These are phyloP conservation scores for Lapara coniferarum DNA, from an alignment of 2,888 invertebrate species.

Conservation along the genomic window DNA sequence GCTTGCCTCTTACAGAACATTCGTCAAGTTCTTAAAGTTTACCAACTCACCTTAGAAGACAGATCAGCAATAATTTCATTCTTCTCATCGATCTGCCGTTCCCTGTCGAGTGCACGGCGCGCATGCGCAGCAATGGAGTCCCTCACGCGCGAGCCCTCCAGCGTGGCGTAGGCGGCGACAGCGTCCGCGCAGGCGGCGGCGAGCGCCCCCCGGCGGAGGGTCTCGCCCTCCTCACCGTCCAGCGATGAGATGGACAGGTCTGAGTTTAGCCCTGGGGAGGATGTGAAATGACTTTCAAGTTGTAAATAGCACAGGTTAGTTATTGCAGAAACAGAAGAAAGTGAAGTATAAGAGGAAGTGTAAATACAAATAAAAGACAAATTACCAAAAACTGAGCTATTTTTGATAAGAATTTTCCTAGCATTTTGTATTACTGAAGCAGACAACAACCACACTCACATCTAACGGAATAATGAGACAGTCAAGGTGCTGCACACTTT, in stretches of 20 bases:
- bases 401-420: too few relatives aligned
- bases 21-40: too few relatives aligned
- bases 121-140: constrained; percentile 91
- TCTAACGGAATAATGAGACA: too few relatives aligned
- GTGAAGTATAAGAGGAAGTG: too few relatives aligned
- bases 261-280: constrained; percentile 85
- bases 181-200: constrained; percentile 90
- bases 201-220: constrained; percentile 84
- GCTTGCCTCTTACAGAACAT: too few relatives aligned
- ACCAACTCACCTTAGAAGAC: constrained; percentile 87
- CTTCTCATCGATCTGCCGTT: constrained; percentile 91
- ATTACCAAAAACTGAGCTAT: too few relatives aligned
- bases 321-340: too few relatives aligned
- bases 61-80: constrained; percentile 91
- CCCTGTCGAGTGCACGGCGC: constrained; percentile 89
- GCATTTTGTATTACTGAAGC: too few relatives aligned
- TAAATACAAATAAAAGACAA: too few relatives aligned
- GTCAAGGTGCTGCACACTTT: too few relatives aligned
- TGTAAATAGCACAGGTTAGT: too few relatives aligned
- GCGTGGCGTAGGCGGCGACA: constrained; percentile 87
- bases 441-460: too few relatives aligned
- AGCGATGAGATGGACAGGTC: constrained; percentile 87
- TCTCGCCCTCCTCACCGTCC: constrained; percentile 80
- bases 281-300: not conserved
- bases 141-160: constrained; percentile 89